Evolutionary conservation across 1,140 invertebrate species (phyloP).

Genomic region (Carcinoscorpius rotundicauda): DNA sequence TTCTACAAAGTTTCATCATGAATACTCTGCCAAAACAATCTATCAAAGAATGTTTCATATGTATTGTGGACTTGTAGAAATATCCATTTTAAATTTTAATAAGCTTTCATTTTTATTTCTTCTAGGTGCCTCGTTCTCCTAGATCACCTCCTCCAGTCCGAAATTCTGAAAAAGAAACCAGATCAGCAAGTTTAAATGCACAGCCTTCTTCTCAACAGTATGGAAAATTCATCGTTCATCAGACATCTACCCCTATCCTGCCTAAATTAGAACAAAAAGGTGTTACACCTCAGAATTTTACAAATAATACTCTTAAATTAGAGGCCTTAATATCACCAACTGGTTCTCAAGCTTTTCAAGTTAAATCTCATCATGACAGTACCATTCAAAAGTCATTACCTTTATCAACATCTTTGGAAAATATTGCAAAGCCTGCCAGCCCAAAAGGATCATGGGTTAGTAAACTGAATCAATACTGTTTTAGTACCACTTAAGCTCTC

Average conservation of each 20-base stretch:
- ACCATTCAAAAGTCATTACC: conserved; percentile 3
- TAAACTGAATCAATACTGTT: too few species aligned
- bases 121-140: conserved; percentile 17
- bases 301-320: too few species aligned
- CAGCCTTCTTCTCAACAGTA: too few species aligned
- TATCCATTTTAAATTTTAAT: background rate
- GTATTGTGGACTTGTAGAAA: background rate
- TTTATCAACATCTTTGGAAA: conserved; percentile 19
- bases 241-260: conserved; percentile 13
- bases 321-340: too few species aligned
- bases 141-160: conserved; percentile 15
- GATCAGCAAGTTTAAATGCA: too few species aligned
- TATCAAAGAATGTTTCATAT: background rate
- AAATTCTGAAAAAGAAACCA: conserved; percentile 10
- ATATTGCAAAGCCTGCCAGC: conserved; percentile 9
- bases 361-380: too few species aligned
- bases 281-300: too few species aligned
- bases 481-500: too few species aligned
- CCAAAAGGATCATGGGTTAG: too few species aligned
- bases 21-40: background rate
- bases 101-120: background rate
- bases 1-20: too few species aligned
- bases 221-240: conserved; percentile 5
- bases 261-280: too few species aligned
- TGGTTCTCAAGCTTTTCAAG: too few species aligned